Base-by-base conservation (phyloP, 2,888 invertebrate species). In the Craniophora ligustri region DNA sequence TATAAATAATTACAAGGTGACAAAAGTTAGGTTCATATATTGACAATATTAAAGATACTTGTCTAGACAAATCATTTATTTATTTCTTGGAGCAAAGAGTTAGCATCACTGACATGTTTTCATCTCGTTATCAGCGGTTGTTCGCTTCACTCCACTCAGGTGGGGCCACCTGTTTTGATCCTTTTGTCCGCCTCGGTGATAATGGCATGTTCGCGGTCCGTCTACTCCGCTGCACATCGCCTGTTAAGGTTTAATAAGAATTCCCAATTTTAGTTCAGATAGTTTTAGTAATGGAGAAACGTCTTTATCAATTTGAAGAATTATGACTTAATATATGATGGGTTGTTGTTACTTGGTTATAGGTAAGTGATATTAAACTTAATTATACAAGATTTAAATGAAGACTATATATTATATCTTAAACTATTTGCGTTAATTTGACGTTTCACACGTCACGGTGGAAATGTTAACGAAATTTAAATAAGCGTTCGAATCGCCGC, bases 381-480 rank as follows among this genome's bases (percentile, higher is more conserved):
- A n/a, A n/a, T n/a, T n/a, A n/a, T n/a, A n/a, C n/a, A n/a, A n/a
- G n/a, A n/a, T n/a, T n/a, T n/a, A n/a, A n/a, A n/a, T n/a, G n/a
- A n/a, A n/a, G n/a, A n/a, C n/a, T n/a, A n/a, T n/a, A n/a, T 16
- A 14, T 2, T 13, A 38, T 7, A 11, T 23, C 1, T 8, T 36
- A n/a, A 32, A 21, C 13, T 11, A 15, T 11, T 35, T 18, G 15
- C 44, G 31, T 57, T 63, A 70, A 70, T 66, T 62, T 38, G 34
- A n/a, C 55, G 30, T 49, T 48, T 56, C 64, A 72, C 67, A 73
- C 62, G 62, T 70, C 42, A 53, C 38, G 36, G 54, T 74, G 71
- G 67, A 63, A 71, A 72, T 69, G 69, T 67, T 64, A 72, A 71
- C 59, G 65, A 60, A 64, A 75, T 75, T 73, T 73, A 75, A 78